These are phyloP conservation scores for Cassiopea andromeda DNA, from an alignment of 30 jellyfish, hydroid and myxozoan genomes.

Conservation along the genomic window DNA sequence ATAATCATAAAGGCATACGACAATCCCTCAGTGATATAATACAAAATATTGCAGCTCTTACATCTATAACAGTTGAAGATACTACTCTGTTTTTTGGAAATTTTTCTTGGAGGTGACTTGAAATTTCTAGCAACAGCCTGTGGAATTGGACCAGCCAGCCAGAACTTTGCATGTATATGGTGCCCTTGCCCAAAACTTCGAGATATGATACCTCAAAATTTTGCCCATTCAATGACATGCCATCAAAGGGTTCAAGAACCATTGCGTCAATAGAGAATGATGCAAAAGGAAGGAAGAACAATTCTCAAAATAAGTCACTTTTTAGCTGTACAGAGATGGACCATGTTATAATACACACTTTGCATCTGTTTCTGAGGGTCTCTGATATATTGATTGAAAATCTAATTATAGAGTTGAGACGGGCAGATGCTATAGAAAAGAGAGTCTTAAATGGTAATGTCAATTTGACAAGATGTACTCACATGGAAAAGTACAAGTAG, in stretches of 20 bases:
- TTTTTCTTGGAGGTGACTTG: constrained; percentile 50
- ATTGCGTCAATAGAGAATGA: constrained; percentile 9
- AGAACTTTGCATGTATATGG: constrained; percentile 57
- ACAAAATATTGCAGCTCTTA: not conserved
- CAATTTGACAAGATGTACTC: not conserved
- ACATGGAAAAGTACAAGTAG: constrained; percentile 2
- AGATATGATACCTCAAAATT: constrained; percentile 4
- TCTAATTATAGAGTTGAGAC: constrained; percentile 21
- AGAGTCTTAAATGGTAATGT: not conserved
- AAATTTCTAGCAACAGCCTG: constrained; percentile 51
- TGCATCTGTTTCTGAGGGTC: constrained; percentile 44
- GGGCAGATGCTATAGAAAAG: constrained; percentile 24
- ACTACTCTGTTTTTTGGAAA: not conserved
- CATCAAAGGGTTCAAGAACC: constrained; percentile 2
- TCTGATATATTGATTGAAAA: constrained; percentile 27
- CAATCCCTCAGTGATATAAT: not conserved
- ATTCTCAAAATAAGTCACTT: constrained; percentile 9
- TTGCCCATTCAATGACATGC: constrained; percentile 23
- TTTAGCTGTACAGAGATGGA: constrained; percentile 21
- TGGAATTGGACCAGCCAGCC: constrained; percentile 63
- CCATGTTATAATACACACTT: constrained; percentile 44
- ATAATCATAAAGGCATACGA: constrained; percentile 10
- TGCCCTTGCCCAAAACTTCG: constrained; percentile 27
- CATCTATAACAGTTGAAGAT: constrained; percentile 9
- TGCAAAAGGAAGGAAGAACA: constrained; percentile 3